Conservation (phyloP, 2,888 invertebrate genomes). For the Orchesella flavescens region DNA sequence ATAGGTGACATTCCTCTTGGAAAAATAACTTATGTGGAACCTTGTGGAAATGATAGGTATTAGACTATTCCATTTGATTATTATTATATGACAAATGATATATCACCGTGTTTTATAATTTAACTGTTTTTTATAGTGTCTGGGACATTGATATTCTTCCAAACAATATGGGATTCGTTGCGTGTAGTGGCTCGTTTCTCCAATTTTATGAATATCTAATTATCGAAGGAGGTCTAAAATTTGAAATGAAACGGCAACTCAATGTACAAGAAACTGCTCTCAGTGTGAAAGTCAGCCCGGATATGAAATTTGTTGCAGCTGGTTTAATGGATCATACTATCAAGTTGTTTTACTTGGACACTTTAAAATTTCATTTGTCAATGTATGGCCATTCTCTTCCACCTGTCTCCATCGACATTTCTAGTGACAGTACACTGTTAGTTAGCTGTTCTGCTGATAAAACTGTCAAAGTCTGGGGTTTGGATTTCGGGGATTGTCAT, state of each 20-base stretch:
- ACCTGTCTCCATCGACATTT: constrained; percentile 93
- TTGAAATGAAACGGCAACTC: constrained; percentile 74
- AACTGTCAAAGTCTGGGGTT: constrained; percentile 97
- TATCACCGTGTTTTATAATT: no score
- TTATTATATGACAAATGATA: neutral
- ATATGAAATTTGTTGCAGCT: constrained; percentile 90
- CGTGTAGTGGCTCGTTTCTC: constrained; percentile 66
- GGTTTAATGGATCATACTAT: constrained; percentile 94
- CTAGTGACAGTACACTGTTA: constrained; percentile 88
- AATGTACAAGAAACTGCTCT: constrained; percentile 91
- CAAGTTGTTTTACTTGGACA: constrained; percentile 79
- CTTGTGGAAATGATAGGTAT: constrained; percentile 70
- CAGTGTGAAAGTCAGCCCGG: constrained; percentile 87
- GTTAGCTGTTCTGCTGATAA: constrained; percentile 96
- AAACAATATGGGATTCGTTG: constrained; percentile 69
- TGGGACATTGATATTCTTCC: constrained; percentile 70
- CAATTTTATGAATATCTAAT: constrained; percentile 71
- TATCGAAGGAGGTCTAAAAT: constrained; percentile 68
- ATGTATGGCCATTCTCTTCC: constrained; percentile 98
- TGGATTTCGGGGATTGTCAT: constrained; percentile 99
- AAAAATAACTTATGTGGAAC: constrained; percentile 77
- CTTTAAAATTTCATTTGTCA: constrained; percentile 77
- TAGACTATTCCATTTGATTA: neutral
- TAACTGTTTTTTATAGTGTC: constrained; percentile 61
- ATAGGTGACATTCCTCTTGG: constrained; percentile 90